phyloP scores from a whole-genome alignment of 2,113 vertebrate species.

The Poeciliopsis occidentalis region DNA sequence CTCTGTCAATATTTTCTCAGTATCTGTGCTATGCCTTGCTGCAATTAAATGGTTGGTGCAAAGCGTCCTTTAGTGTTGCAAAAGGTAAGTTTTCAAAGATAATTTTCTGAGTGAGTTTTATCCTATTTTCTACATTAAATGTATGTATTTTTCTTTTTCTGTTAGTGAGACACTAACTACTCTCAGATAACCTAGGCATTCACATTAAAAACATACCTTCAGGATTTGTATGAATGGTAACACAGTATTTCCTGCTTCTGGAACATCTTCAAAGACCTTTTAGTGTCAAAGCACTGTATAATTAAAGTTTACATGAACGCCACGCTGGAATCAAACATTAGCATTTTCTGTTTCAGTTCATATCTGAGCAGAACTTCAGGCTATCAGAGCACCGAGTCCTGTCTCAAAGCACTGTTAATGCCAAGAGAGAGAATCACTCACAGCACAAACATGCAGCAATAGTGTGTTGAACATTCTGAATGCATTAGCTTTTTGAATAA shows the following conservation, averaged over 20 bases:
- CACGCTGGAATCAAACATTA: constrained; percentile 6
- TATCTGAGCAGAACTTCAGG: constrained; percentile 15
- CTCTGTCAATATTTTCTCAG: background rate
- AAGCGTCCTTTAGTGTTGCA: too few species aligned
- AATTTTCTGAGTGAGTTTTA: too few species aligned
- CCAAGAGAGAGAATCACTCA: constrained; percentile 5
- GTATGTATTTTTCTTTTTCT: too few species aligned
- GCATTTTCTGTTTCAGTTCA: constrained; percentile 18
- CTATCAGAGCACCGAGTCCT: constrained; percentile 14
- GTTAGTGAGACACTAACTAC: too few species aligned
- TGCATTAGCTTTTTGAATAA: constrained; percentile 44
- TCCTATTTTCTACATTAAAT: too few species aligned
- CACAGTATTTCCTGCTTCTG: background rate
- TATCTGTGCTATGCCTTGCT: background rate
- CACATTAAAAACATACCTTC: background rate
- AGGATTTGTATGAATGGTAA: background rate
- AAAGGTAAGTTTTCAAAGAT: too few species aligned
- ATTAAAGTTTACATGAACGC: constrained; percentile 18
- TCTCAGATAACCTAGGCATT: too few species aligned
- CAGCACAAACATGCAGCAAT: constrained; percentile 17
- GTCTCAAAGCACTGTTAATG: background rate
- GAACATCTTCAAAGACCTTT: background rate
- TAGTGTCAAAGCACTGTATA: background rate
- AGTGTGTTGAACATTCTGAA: constrained; percentile 35
- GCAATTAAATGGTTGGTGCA: too few species aligned